Evolutionary conservation across 2,797 vertebrate species (phyloP).

Genomic region (Hydrocynus forskahlii): DNA sequence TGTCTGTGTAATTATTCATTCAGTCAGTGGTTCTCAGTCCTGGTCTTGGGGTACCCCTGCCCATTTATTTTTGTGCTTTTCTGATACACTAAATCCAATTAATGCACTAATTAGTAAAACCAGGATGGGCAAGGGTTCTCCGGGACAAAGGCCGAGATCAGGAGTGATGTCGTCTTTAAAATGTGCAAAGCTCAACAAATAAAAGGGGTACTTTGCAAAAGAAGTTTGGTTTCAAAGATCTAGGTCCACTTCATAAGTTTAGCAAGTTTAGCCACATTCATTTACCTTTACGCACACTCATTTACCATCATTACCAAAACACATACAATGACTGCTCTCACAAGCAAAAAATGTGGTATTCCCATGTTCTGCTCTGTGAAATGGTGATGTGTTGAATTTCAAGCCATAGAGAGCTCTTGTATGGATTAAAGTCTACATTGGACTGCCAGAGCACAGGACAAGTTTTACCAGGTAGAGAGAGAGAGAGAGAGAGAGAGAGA

Average conservation of each 20-base stretch:
- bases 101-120: no score
- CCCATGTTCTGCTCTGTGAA: neutral
- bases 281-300: neutral
- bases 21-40: neutral
- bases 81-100: no score
- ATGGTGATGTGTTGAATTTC: neutral
- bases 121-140: no score
- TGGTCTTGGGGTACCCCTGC: neutral
- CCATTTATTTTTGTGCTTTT: no score
- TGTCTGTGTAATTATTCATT: neutral
- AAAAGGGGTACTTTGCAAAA: neutral
- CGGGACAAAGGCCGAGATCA: no score
- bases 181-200: no score
- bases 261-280: neutral
- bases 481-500: neutral
- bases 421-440: neutral
- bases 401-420: neutral
- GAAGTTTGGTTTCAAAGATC: neutral
- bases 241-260: neutral
- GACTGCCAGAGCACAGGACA: neutral
- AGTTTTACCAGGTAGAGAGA: neutral
- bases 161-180: no score
- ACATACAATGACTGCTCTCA: neutral
- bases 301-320: neutral
- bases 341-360: neutral